Conservation (phyloP, 2,888 invertebrate species). For the Monoplex corrugatus region DNA sequence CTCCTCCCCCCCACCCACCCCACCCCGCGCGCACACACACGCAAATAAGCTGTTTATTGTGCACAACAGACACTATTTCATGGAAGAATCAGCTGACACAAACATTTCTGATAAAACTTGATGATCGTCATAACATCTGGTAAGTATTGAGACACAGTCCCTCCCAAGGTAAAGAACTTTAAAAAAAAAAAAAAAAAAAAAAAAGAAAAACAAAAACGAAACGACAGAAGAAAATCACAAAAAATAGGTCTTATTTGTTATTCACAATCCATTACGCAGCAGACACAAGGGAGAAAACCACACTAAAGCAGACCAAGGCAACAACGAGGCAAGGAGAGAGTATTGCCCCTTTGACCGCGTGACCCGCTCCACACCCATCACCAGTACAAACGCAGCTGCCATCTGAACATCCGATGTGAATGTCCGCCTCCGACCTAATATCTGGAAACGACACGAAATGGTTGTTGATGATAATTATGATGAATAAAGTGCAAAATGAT, state of each 20-base stretch:
- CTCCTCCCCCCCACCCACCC: not conserved
- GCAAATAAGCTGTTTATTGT: too few relatives aligned
- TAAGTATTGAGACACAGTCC: too few relatives aligned
- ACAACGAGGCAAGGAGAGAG: not conserved
- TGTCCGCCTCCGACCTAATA: not conserved
- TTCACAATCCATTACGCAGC: not conserved
- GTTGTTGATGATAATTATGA: too few relatives aligned
- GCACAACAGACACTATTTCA: too few relatives aligned
- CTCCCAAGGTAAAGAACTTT: too few relatives aligned
- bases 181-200: not conserved
- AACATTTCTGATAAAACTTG: too few relatives aligned
- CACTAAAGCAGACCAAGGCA: not conserved
- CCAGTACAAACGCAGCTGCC: not conserved
- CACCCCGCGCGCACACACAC: not conserved
- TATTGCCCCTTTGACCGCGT: not conserved
- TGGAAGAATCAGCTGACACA: too few relatives aligned
- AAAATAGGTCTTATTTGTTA: not conserved
- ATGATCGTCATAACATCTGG: too few relatives aligned
- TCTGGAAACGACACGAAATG: too few relatives aligned
- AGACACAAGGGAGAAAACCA: not conserved
- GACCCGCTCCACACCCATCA: not conserved
- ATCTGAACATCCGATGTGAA: not conserved
- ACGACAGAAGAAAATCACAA: not conserved
- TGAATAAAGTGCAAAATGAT: too few relatives aligned
- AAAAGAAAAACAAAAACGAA: not conserved